Evolutionary conservation across 2,888 invertebrate genomes (phyloP).

Genomic region (Xanthorhoe spadicearia): DNA sequence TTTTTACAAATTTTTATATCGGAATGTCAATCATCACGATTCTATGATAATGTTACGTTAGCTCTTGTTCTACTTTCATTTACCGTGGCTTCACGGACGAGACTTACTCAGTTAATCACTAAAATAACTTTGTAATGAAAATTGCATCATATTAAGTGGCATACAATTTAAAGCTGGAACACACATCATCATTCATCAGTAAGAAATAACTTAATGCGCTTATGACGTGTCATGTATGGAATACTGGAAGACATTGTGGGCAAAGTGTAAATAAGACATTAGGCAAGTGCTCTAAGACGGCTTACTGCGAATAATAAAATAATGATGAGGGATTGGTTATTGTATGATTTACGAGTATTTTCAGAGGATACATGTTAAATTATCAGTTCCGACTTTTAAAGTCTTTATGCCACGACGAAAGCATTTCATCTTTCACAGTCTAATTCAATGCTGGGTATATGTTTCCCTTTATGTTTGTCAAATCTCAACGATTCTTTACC

Average conservation of each 20-base stretch:
- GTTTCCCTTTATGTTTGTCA: too few species aligned
- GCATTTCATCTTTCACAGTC: too few species aligned
- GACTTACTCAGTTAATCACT: constrained; percentile 37
- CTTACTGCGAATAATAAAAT: too few species aligned
- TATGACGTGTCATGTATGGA: background rate
- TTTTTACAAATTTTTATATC: too few species aligned
- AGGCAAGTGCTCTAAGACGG: too few species aligned
- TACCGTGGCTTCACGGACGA: constrained; percentile 36
- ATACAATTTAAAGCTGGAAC: background rate
- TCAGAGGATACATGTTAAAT: too few species aligned
- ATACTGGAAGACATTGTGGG: background rate
- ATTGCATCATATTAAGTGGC: constrained; percentile 30
- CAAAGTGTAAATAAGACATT: background rate
- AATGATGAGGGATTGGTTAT: too few species aligned
- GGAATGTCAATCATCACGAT: background rate
- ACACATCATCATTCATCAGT: background rate
- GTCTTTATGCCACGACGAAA: too few species aligned
- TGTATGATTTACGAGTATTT: too few species aligned
- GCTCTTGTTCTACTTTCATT: constrained; percentile 23
- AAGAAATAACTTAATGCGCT: background rate
- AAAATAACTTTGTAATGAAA: constrained; percentile 40
- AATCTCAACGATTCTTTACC: too few species aligned
- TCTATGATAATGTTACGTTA: background rate
- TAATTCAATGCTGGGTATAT: too few species aligned
- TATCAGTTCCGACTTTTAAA: too few species aligned